phyloP scores from a whole-genome alignment of 2,797 vertebrate species.

The Stomatorhinus walkeri region DNA sequence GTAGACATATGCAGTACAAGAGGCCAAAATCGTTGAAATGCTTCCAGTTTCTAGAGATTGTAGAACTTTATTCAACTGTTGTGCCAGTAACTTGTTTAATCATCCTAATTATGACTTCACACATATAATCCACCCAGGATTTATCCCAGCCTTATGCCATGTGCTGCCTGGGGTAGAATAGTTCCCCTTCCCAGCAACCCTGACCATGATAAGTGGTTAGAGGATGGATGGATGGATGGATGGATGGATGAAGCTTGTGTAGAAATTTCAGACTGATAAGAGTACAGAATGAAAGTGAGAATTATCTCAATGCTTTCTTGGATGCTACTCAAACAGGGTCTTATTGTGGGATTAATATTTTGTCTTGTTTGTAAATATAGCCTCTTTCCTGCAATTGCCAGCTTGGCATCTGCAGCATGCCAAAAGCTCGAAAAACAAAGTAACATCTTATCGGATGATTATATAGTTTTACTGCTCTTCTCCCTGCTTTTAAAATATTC shows the following conservation, averaged over 20 bases:
- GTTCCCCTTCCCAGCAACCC: neutral
- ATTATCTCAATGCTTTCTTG: neutral
- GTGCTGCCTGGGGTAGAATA: neutral
- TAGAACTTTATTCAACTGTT: neutral
- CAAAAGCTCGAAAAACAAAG: neutral
- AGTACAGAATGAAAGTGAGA: neutral
- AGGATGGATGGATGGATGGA: neutral
- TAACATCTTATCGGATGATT: neutral
- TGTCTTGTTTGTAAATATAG: neutral
- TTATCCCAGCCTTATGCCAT: neutral
- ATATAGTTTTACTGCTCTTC: neutral
- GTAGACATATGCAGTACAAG: neutral
- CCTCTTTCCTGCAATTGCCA: neutral
- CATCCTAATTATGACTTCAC: neutral
- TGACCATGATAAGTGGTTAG: neutral
- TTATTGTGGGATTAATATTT: neutral
- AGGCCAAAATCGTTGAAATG: neutral
- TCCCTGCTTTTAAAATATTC: neutral
- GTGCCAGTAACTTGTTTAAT: neutral
- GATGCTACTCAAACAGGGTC: neutral
- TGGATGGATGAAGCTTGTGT: neutral
- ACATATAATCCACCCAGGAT: neutral
- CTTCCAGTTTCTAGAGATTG: neutral
- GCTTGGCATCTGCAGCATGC: neutral
- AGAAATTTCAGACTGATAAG: neutral